Base-by-base conservation (phyloP, 1,140 invertebrate genomes). In the Caenorhabditis inopinata region DNA sequence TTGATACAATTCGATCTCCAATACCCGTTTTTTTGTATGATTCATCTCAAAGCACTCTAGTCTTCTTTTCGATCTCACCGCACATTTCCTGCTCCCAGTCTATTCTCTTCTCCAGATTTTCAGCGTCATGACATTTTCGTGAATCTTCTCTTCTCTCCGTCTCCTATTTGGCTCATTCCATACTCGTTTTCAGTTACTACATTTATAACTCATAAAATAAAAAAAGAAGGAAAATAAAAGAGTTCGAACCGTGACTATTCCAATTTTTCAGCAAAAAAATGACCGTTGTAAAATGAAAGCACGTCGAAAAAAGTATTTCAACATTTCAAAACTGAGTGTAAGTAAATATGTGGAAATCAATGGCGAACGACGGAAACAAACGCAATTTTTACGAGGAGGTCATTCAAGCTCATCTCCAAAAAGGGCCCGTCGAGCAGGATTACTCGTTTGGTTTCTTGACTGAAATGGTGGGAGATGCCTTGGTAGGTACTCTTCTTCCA, bases 61-160 rank as follows among this genome's bases (percentile, higher is more conserved):
- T 68, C 58, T 38, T 68, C n/a, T 38, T 21, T 38, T 68, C 27
- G 58, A 68, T 68, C 58, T 68, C 58, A n/a, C n/a, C n/a, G n/a
- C 7, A 38, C 25, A 7, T 42, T 42, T 14, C 11, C n/a, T 38
- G 14, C 38, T 62, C n/a, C 25, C 25, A 29, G 7, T 12, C 38
- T 32, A 25, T 29, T 32, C n/a, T 29, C 11, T 11, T 21, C 12
- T 21, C n/a, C 58, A 9, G 32, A 42, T 58, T 29, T 32, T 21
- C 32, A 32, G 32, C 32, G 58, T 38, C 25, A 58, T 58, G 53
- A 58, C 53, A 58, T 21, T 6, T 6, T 6, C 11, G 9, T 32
- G 16, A 38, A 38, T 68, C n/a, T 38, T 68, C 16, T 16, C 18
- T 32, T 12, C 2, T 68, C 38, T 42, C 11, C 27, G 18, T 68